phyloP scores from a whole-genome alignment of 2,113 vertebrate genomes.

The Regulus satrapa region DNA sequence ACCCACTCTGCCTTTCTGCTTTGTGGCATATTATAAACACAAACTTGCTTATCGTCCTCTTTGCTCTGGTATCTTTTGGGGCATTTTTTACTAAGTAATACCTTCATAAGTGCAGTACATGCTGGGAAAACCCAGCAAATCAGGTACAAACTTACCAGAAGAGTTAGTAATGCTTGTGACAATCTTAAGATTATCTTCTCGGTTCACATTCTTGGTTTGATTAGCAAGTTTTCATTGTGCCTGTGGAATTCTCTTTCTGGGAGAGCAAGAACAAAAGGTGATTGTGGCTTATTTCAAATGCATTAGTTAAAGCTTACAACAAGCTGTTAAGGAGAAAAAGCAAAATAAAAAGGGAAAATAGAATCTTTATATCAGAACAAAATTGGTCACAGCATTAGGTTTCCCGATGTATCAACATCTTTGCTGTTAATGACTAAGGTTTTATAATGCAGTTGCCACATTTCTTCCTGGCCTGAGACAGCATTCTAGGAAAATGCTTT shows the following conservation, averaged over 20 bases:
- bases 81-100: not conserved
- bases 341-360: not conserved
- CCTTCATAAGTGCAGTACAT: not conserved
- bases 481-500: not conserved
- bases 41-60: not conserved
- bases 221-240: not conserved
- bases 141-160: not conserved
- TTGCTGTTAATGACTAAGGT: not conserved
- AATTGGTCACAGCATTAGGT: not conserved
- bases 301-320: not conserved
- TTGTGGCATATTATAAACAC: not conserved
- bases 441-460: not conserved
- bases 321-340: not conserved
- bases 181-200: not conserved
- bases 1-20: not conserved
- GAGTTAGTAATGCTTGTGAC: not conserved
- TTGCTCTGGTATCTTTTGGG: not conserved
- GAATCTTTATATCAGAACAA: not conserved
- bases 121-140: not conserved
- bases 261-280: not conserved
- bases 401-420: not conserved
- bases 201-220: not conserved
- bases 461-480: not conserved
- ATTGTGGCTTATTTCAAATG: not conserved
- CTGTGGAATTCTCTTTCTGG: not conserved